phyloP scores from a whole-genome alignment of 2,113 vertebrate species.

The Actinemys pallida region DNA sequence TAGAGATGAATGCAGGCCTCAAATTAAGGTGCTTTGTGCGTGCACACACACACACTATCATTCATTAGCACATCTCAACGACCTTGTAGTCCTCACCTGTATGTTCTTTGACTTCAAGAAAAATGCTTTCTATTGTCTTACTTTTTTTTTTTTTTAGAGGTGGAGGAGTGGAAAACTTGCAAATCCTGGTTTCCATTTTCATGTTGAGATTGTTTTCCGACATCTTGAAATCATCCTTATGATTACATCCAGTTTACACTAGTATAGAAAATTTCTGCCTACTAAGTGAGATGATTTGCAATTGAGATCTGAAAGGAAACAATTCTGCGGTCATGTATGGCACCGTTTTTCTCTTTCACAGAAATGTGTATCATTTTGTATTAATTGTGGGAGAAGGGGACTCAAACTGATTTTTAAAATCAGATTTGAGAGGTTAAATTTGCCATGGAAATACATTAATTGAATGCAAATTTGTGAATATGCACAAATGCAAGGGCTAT shows the following conservation, averaged over 20 bases:
- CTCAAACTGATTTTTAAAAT: not conserved
- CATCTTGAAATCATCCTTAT: not conserved
- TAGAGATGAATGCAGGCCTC: not conserved
- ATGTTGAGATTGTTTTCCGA: not conserved
- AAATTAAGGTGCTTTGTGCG: not conserved
- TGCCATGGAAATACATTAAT: not conserved
- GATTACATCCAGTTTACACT: too few species aligned
- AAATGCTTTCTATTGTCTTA: not conserved
- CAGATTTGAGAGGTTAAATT: too few species aligned
- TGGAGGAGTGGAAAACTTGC: not conserved
- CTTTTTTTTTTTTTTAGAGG: not conserved
- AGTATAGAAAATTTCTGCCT: not conserved
- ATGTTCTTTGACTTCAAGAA: not conserved
- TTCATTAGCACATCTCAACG: not conserved
- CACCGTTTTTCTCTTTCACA: not conserved
- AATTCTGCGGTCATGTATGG: not conserved
- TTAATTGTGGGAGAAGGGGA: not conserved
- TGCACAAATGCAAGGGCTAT: not conserved
- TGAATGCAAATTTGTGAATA: not conserved
- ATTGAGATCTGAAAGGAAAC: not conserved
- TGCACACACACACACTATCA: not conserved
- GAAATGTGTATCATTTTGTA: not conserved
- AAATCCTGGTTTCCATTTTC: not conserved
- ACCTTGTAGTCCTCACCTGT: not conserved
- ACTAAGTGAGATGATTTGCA: not conserved